These are phyloP conservation scores for Eurystomus glaucurus DNA, from an alignment of 2,797 vertebrate species.

Conservation along the genomic window DNA sequence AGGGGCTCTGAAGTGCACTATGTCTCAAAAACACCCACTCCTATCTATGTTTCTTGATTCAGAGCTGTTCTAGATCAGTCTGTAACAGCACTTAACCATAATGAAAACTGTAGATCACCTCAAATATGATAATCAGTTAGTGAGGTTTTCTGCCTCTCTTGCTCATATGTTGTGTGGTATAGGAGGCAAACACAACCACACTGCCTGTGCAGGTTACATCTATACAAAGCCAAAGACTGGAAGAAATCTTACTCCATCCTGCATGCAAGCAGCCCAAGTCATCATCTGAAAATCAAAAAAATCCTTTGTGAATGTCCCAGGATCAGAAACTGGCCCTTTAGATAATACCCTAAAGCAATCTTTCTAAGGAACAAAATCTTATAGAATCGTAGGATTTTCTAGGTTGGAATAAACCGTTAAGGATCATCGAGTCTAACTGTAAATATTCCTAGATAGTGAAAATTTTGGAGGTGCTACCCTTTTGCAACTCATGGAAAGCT, in stretches of 20 bases:
- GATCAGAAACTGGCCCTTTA: not conserved
- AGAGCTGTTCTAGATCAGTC: not conserved
- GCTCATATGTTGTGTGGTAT: rapidly evolving
- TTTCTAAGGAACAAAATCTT: not conserved
- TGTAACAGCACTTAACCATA: not conserved
- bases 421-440: rapidly evolving
- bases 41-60: not conserved
- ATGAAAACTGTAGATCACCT: not conserved
- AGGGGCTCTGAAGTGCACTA: not conserved
- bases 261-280: not conserved
- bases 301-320: not conserved
- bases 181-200: not conserved
- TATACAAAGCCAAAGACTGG: not conserved
- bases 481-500: not conserved
- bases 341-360: not conserved
- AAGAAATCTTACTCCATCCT: not conserved
- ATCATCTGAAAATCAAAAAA: not conserved
- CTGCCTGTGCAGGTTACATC: rapidly evolving
- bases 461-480: not conserved
- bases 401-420: not conserved
- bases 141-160: not conserved
- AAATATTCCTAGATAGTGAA: not conserved
- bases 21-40: not conserved
- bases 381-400: not conserved
- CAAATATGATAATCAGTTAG: not conserved